Base-by-base conservation (phyloP, 2,888 invertebrate species). In the Dryococelus australis region DNA sequence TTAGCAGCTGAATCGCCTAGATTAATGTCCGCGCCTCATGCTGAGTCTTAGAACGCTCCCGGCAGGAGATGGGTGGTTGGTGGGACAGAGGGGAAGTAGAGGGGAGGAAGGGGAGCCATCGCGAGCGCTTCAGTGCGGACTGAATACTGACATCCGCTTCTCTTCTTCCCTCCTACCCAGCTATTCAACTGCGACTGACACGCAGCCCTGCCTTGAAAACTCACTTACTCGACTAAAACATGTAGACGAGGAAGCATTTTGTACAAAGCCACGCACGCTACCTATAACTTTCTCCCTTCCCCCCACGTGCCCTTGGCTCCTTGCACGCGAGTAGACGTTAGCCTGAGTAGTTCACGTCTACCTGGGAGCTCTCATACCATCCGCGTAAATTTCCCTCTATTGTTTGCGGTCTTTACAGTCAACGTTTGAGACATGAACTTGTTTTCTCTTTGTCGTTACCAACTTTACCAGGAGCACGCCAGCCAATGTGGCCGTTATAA, bases 11-110 rank as follows among this genome's bases (percentile, higher is more conserved):
- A 65, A 65, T 65, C 65, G 65, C 65, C 65, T n/a, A 65, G 65
- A 65, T 65, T 65, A 65, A 65, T 65, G 65, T 65, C 24, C 65
- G 65, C 65, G 65, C 65, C 65, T 65, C 65, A 65, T n/a, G 65
- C 65, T 65, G 65, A 65, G 65, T 65, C 65, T 65, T 65, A 65
- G 65, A 65, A 16, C 20, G 65, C 65, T 65, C 8, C 65, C 65
- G 65, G 65, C 47, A 47, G 16, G 10, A n/a, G 65, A 16, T 20
- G 65, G 65, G 65, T 65, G 65, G 16, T 20, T 65, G 65, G 65
- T 65, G 10, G 16, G 10, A 12, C 13, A 65, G 20, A 8, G 65
- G n/a, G 24, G 8, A 24, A 24, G 65, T 8, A 10, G n/a, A 2
- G 0, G n/a, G 6, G 65, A 16, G n/a, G 47, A 1, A 16, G 10